These are phyloP conservation scores for Esox lucius DNA, from an alignment of 2,797 vertebrate species.

Conservation along the genomic window DNA sequence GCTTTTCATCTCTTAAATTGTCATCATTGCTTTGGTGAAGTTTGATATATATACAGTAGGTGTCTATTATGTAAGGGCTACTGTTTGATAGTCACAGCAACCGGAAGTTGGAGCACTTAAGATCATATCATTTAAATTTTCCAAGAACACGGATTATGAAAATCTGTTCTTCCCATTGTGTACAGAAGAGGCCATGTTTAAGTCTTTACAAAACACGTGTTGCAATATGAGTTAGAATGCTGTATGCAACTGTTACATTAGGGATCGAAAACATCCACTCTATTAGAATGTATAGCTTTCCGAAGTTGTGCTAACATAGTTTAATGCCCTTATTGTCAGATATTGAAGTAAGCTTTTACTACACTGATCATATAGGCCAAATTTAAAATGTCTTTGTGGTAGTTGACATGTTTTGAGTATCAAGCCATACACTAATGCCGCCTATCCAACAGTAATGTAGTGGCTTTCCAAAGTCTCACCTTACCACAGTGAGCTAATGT, in stretches of 20 bases:
- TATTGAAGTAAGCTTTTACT: not conserved
- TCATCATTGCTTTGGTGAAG: not conserved
- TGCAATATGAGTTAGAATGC: not conserved
- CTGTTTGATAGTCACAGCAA: conserved; percentile 4
- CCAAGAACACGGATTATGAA: conserved; percentile 6
- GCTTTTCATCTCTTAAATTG: not conserved
- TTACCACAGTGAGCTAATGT: conserved; percentile 19
- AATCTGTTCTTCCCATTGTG: not conserved
- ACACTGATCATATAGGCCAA: not conserved
- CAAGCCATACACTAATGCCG: not conserved
- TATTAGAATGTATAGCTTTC: not conserved
- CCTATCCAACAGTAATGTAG: not conserved
- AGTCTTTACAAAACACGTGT: not conserved
- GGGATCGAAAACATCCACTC: not conserved
- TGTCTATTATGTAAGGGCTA: not conserved
- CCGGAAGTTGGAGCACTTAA: conserved; percentile 11
- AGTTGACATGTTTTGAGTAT: not conserved
- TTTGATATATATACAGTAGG: not conserved
- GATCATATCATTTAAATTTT: conserved; percentile 5
- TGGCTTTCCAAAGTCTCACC: not conserved
- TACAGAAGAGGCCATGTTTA: not conserved
- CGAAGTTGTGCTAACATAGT: not conserved
- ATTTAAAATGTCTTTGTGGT: not conserved
- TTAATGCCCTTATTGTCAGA: not conserved
- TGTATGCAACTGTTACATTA: conserved; percentile 2